Evolutionary conservation across 2,113 vertebrate species (phyloP), one percentile per base, ranked within the genome.

Genomic region (Martes martes): DNA sequence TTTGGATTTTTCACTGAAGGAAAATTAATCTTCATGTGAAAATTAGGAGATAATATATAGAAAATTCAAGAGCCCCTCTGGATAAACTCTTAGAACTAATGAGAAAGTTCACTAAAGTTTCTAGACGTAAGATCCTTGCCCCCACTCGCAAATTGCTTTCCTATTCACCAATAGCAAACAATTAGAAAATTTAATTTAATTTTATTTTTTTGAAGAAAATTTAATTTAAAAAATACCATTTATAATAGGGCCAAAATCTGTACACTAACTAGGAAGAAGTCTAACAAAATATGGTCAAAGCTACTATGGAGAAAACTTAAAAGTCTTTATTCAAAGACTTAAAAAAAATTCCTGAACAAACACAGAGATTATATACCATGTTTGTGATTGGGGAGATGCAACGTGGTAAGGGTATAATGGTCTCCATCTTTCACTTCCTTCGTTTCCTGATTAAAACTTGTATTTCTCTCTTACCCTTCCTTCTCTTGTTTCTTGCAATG

Each of bases 11-110:
- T 94, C 33, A 9, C 55, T 39, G 13, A 81, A 47, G 15, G 42
- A 96, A 86, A 94, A 96, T 55, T 69, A 74, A 82, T 52, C 89
- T 94, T 31, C 42, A 65, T 76, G n/a, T 94, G 42, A 94, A 65
- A 84, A 67, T 65, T 82, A 91, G 26, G 45, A 94, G 59, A 73
- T 4, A 57, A 63, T 71, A 79, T 47, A 67, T 14, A 84, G n/a
- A 90, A 80, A 92, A 85, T 84, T 55, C 28, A 47, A 92, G 33
- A 47, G 21, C 76, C 33, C 78, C 13, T 86, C 42, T 13, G 65
- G 36, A 87, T 39, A 82, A 96, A 94, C 45, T 19, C 26, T 87
- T 92, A 73, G 47, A 39, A 88, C 33, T 83, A 47, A 55, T 79
- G 45, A 83, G 18, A 83, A 95, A 79, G 21, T 94, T 92, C 59